Evolutionary conservation across 2,888 invertebrate genomes (phyloP), one percentile per base, ranked within the genome.

Genomic region (Chydorus sphaericus): DNA sequence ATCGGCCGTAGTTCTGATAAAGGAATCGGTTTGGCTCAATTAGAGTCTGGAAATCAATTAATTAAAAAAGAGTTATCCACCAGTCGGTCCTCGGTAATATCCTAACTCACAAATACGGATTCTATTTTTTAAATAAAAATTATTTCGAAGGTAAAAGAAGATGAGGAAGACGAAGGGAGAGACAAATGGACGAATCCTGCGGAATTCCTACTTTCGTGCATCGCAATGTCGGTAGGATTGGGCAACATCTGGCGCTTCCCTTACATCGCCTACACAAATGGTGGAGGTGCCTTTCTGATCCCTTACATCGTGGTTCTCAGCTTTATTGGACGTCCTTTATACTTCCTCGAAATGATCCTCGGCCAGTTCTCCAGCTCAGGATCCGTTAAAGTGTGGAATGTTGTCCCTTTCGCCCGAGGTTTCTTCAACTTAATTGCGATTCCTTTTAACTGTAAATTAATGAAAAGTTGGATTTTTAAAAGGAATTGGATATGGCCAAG

Each of bases 351-450:
- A 63, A 65, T 73, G 61, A 67, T 69, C 4, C 64, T 74, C 56
- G 74, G 75, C 16, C 75, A 75, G 63, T 74, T 72, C 62, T 68
- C 69, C 16, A 70, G 70, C 50, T 66, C 67, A 30, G 73, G 74
- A 18, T 71, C 71, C 18, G 70, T 74, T 55, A 70, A 69, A 48
- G 67, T 72, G 8, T 74, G 74, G 74, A 68, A 67, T 52, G 65
- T 69, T 29, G 68, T 69, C 4, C 39, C 39, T n/a, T n/a, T n/a
- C n/a, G n/a, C n/a, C n/a, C n/a, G n/a, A n/a, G n/a, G n/a, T n/a
- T n/a, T 61, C 61, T 36, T 8, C 14, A 4, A n/a, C n/a, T n/a
- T n/a, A n/a, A n/a, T n/a, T n/a, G n/a, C n/a, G n/a, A n/a, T 10
- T 26, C 2, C 23, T 10, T 54, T 18, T 8, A n/a, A n/a, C n/a